Conservation (phyloP, 2,888 invertebrate species). For the Drosophila falleni region DNA sequence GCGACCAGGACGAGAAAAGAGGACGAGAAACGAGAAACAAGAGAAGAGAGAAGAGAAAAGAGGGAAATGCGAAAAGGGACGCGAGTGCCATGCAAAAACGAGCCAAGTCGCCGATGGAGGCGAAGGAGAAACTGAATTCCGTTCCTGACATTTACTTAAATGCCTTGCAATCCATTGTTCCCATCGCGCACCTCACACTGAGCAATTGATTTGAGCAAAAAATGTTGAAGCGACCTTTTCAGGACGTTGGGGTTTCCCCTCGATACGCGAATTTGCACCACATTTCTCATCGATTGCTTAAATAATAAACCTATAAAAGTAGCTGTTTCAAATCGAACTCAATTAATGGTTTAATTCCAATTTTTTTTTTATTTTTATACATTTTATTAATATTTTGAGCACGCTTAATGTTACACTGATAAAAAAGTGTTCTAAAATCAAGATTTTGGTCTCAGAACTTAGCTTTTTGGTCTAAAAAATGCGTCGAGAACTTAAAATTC, state of each 20-base stretch:
- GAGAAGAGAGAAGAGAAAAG: neutral
- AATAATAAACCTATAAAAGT: neutral
- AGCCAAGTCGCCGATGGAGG: constrained; percentile 1
- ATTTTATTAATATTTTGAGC: no score
- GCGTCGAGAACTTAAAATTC: no score
- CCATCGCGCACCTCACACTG: constrained; percentile 21
- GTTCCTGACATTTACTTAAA: constrained; percentile 8
- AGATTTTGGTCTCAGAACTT: no score
- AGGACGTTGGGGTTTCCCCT: neutral
- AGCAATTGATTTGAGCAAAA: constrained; percentile 37
- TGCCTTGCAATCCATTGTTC: constrained; percentile 20
- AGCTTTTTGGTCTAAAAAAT: no score
- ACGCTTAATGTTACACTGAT: no score
- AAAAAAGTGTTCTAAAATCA: no score
- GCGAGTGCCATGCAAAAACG: neutral
- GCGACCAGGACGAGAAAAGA: constrained; percentile 40
- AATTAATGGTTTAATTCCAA: neutral
- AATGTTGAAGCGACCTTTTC: neutral
- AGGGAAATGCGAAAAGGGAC: neutral
- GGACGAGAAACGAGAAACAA: neutral
- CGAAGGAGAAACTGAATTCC: neutral
- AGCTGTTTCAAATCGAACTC: neutral
- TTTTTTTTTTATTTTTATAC: no score
- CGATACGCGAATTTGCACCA: no score
- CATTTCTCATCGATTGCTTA: neutral